Conservation (phyloP, 2,888 invertebrate species). For the Cerastoderma edule region DNA sequence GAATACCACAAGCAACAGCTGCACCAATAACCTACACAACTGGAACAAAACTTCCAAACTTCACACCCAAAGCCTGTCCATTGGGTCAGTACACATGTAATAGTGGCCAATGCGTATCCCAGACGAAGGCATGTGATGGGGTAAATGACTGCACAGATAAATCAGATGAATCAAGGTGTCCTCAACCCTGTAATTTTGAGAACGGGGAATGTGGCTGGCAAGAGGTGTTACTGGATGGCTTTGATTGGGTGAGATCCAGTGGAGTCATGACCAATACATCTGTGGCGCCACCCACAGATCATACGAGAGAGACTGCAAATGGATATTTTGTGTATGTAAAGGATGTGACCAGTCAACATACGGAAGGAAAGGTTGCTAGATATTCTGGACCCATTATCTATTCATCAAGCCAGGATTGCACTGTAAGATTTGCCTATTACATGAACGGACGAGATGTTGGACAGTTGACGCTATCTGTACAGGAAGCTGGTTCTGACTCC, state of each 20-base stretch:
- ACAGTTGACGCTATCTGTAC: conserved; percentile 62
- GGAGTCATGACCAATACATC: conserved; percentile 54
- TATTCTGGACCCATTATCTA: conserved; percentile 68
- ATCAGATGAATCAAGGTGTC: conserved; percentile 75
- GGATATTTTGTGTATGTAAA: conserved; percentile 77
- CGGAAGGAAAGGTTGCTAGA: conserved; percentile 61
- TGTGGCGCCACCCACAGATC: conserved; percentile 71
- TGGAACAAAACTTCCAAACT: conserved; percentile 35
- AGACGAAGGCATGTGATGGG: conserved; percentile 73
- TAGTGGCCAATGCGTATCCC: conserved; percentile 68
- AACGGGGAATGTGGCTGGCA: conserved; percentile 79
- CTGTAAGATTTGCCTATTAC: conserved; percentile 75
- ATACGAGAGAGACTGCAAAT: conserved; percentile 65
- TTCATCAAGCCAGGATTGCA: conserved; percentile 71
- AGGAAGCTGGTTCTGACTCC: conserved; percentile 54
- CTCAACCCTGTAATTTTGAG: conserved; percentile 77
- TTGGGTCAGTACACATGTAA: conserved; percentile 69
- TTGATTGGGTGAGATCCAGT: conserved; percentile 76
- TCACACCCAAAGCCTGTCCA: conserved; percentile 55
- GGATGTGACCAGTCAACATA: conserved; percentile 61
- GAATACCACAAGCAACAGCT: conserved; percentile 49
- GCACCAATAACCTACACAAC: conserved; percentile 50
- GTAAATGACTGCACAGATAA: conserved; percentile 74
- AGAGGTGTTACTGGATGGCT: conserved; percentile 65
- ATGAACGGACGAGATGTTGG: conserved; percentile 66